Base-by-base conservation (phyloP, 1,140 invertebrate species). In the Meloidogyne hapla region DNA sequence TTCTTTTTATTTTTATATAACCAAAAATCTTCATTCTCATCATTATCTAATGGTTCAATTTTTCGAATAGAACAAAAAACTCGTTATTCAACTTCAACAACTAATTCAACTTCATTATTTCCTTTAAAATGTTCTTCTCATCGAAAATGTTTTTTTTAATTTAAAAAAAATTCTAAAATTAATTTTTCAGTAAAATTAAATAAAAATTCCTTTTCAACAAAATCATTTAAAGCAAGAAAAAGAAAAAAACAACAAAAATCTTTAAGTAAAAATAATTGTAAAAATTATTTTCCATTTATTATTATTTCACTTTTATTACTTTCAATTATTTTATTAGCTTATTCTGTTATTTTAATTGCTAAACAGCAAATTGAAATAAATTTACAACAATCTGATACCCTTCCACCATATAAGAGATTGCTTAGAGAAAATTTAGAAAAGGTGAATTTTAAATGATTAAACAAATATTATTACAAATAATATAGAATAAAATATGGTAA, bases 371-470 rank as follows among this genome's bases (percentile, higher is more conserved):
- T n/a, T n/a, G n/a, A n/a, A 6, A n/a, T 56, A 56, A 56, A 56
- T 56, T n/a, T 6, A 21, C 21, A 62, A 73, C 56, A 63, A 61
- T 38, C 21, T 25, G 28, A 73, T 63, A 62, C 56, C 15, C 4
- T 23, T 21, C 28, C 15, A 2, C 70, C 56, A n/a, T 73, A 61
- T 28, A 63, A 28, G 8, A 61, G 48, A 25, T 26, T 73, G 6
- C 21, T 73, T 15, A 23, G 10, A 15, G 56, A 73, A 13, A 63
- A 62, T 33, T 15, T 42, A 18, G 48, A 73, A n/a, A 26, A 73
- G 48, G 70, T 73, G 23, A 33, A 33, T 18, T 33, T n/a, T 18
- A 67, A 38, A n/a, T 25, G 25, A 67, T 67, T 67, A 67, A 25
- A 21, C 9, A n/a, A 67, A 67, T 72, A n/a, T n/a, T n/a, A n/a